Base-by-base conservation (phyloP, 2,113 vertebrate genomes). In the Brienomyrus brachyistius region DNA sequence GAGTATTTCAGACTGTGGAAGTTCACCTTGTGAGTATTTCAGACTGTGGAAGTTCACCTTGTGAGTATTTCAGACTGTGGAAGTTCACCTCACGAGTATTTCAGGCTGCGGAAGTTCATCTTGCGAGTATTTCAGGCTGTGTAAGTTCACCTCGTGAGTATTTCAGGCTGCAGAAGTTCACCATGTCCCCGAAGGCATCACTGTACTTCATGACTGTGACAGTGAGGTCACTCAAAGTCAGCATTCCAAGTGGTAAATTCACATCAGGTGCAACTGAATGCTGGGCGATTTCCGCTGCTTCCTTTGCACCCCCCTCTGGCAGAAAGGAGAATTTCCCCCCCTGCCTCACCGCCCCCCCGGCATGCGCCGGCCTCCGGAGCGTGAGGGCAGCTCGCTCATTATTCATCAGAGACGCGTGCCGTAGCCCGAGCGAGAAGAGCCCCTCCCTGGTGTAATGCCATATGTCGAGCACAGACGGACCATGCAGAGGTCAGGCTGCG, bases 51-150 rank as follows among this genome's bases (percentile, higher is more conserved):
- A 59, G 56, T 21, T 23, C 56, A 59, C 21, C 56, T 7, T 0
- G 5, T n/a, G 54, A 21, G 54, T 59, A 59, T 59, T 59, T 59
- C 17, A 59, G 5, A 1, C 56, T 59, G 21, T 1, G 0, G 1
- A 56, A 7, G 54, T 59, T 1, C 21, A 59, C 19, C 5, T 23
- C 0, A 94, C 94, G 77, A 96, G 96, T 95, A 96, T 95, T 91
- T 96, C 95, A 31, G 96, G 94, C 82, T 95, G 95, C 2, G 94
- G 96, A 86, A 96, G 21, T 23, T 2, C 56, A 62, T 6, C 7
- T 8, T 0, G 21, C 96, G 91, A 91, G 94, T 93, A 52, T 82
- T 87, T 7, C 19, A 48, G 59, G 10, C 8, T 96, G 96, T 95
- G 95, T 94, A 95, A 96, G 89, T 94, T n/a, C n/a, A n/a, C n/a